Conservation (phyloP, 2,113 vertebrate genomes). For the Dolichallabes microphthalmus region DNA sequence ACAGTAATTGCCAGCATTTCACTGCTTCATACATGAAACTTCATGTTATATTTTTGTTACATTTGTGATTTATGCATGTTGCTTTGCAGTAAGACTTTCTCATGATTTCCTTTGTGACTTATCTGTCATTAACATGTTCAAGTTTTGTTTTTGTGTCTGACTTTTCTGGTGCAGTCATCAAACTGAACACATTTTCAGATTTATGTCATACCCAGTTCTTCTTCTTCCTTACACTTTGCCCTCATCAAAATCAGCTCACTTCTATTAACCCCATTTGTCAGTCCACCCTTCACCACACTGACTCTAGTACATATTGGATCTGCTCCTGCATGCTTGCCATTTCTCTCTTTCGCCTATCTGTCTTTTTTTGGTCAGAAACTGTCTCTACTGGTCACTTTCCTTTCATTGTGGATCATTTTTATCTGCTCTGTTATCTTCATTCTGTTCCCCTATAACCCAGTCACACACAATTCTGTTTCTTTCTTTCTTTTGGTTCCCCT, state of each 20-base stretch:
- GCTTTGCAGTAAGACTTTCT: background rate
- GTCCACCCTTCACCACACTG: background rate
- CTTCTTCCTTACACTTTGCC: background rate
- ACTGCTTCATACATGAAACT: background rate
- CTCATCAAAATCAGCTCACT: background rate
- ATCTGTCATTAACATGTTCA: background rate
- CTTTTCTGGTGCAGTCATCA: background rate
- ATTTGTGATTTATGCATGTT: background rate
- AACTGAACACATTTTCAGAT: background rate
- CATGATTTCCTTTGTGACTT: background rate
- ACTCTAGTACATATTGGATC: background rate
- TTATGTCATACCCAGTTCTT: slow-evolving; percentile 5
- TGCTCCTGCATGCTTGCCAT: background rate
- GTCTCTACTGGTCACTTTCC: slow-evolving; percentile 18
- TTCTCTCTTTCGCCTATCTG: background rate
- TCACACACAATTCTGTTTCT: background rate
- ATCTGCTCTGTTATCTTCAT: background rate
- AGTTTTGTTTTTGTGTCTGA: background rate
- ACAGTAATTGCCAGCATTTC: background rate
- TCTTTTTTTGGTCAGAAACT: slow-evolving; percentile 11
- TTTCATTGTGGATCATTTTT: background rate
- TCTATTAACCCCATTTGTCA: background rate
- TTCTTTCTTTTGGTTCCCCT: background rate
- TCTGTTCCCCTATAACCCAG: background rate
- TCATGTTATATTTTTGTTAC: background rate